A percentile compares a stretch with the other conserved stretches of the same genome.
Conservation (phyloP, 1,140 invertebrate species). For the Pantala flavescens region DNA sequence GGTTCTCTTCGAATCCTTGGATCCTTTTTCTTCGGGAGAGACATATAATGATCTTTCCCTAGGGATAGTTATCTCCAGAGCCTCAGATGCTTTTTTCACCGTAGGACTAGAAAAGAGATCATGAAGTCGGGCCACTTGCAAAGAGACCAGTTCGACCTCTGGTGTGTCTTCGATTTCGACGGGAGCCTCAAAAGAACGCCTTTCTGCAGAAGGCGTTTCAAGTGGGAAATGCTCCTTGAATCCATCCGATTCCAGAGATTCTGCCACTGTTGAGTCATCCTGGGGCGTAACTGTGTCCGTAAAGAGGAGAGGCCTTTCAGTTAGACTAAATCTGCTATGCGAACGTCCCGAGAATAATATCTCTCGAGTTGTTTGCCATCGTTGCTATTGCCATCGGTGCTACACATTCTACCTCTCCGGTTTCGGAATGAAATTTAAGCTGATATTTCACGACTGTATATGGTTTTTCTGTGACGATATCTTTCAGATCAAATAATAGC, state of each 20-base stretch:
- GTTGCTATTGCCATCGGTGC: conserved; percentile 15
- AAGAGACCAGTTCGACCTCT: neutral
- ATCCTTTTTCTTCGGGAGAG: conserved; percentile 36
- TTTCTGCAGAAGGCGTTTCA: conserved; percentile 32
- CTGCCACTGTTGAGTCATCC: conserved; percentile 33
- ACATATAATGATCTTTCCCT: conserved; percentile 10
- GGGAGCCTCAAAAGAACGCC: neutral
- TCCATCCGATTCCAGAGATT: conserved; percentile 41
- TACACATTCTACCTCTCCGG: neutral
- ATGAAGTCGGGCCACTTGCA: neutral
- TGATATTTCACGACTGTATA: no score
- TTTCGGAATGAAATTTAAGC: no score
- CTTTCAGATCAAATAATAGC: no score
- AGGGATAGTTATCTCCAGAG: neutral
- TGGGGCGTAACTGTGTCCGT: conserved; percentile 34
- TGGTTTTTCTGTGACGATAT: no score
- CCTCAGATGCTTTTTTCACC: neutral
- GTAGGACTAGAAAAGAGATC: neutral
- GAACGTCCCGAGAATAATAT: neutral
- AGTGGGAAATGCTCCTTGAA: conserved; percentile 37
- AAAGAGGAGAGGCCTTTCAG: conserved; percentile 10
- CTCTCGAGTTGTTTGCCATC: neutral
- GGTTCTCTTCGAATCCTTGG: conserved; percentile 35
- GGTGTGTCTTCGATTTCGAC: neutral
- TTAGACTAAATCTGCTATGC: neutral